Evolutionary conservation across 2,888 invertebrate species (phyloP), one percentile per base, ranked within the genome.

Genomic region (Cinara cedri): DNA sequence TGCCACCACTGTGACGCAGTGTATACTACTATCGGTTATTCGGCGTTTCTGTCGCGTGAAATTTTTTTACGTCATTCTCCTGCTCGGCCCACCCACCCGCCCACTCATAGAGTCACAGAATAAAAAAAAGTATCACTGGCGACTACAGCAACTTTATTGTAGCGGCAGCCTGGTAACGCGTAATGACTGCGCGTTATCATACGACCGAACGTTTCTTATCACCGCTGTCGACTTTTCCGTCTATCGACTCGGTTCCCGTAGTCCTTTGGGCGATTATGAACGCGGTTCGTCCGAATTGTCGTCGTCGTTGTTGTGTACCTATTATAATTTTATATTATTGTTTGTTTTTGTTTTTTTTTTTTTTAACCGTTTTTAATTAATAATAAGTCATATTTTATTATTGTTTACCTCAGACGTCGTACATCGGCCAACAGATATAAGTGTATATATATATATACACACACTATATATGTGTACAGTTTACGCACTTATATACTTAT

Each of bases 221-320:
- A 72, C 49, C 72, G 72, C 72, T 72, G 62, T 72, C 49, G 46
- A 72, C 62, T 63, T 62, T 72, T 62, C 62, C 26, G 46, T 34
- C 6, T 1, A 13, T 70, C 54, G 14, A 72, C 62, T 34, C 26
- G 14, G 60, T 34, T 34, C 19, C 24, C 21, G 19, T 42, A 55
- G 51, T 44, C 62, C 42, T 55, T 71, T 55, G 71, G 71, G 42
- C 71, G 54, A 55, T 71, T 44, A 19, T 42, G 42, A 42, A 44
- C 71, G 21, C 55, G 6, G 42, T 63, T 19, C 9, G 63, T 42
- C 42, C 21, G 11, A 24, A 49, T 6, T 10, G 11, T 24, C 24
- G 65, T 24, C 65, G 14, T 14, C 46, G 24, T 16, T 16, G 16
- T 13, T 13, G 24, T 2, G 19, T 42, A n/a, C 6, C 10, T 42